Conservation (phyloP, 1,140 invertebrate genomes). For the Drosophila mauritiana region DNA sequence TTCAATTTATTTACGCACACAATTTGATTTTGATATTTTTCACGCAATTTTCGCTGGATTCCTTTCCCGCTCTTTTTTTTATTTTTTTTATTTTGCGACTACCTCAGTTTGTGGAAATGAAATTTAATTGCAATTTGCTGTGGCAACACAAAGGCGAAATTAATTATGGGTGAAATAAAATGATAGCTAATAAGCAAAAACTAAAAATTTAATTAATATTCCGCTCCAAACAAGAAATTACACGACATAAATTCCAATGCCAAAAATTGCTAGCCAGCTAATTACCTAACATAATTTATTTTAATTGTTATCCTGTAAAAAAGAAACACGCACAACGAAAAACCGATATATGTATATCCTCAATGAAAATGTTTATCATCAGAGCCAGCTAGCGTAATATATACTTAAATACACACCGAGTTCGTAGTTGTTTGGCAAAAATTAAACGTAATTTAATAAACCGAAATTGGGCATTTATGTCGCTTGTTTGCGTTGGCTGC, state of each 20-base stretch:
- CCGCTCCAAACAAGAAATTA: constrained; percentile 32
- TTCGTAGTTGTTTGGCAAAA: constrained; percentile 36
- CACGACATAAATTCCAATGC: constrained; percentile 20
- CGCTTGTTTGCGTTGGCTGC: constrained; percentile 27
- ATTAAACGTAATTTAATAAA: constrained; percentile 69
- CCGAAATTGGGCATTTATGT: constrained; percentile 46
- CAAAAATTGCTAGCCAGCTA: constrained; percentile 53
- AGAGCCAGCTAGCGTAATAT: constrained; percentile 27
- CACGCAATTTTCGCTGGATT: constrained; percentile 21
- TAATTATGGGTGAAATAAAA: constrained; percentile 50
- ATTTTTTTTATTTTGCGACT: constrained; percentile 1
- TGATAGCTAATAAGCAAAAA: constrained; percentile 45
- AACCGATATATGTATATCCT: constrained; percentile 5
- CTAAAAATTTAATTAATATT: constrained; percentile 53
- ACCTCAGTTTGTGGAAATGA: constrained; percentile 12
- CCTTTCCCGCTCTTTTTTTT: constrained; percentile 13
- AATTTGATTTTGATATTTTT: constrained; percentile 66
- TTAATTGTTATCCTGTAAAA: constrained; percentile 42
- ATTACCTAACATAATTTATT: constrained; percentile 70
- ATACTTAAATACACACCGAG: constrained; percentile 9
- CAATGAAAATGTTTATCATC: constrained; percentile 1
- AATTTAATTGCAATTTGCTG: constrained; percentile 56
- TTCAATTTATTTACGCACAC: constrained; percentile 64
- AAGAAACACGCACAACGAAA: constrained; percentile 4
- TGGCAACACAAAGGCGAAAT: constrained; percentile 34